phyloP scores from a whole-genome alignment of 2,113 vertebrate species.

The Chloropsis hardwickii region DNA sequence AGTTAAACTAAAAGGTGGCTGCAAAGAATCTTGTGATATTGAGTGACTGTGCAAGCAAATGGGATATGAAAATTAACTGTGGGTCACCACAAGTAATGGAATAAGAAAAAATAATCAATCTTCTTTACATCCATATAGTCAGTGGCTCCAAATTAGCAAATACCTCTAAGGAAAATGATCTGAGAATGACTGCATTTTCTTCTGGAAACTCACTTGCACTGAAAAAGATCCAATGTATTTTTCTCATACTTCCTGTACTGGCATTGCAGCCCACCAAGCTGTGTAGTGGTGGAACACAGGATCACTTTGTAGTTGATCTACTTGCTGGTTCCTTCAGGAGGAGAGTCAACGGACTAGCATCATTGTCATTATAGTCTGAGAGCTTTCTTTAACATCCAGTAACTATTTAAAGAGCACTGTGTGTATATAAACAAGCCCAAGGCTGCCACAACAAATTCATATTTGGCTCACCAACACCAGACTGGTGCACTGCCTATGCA shows the following conservation, averaged over 20 bases:
- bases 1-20: not conserved
- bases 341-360: not conserved
- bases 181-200: not conserved
- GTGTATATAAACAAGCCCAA: not conserved
- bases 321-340: not conserved
- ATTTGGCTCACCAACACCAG: not conserved
- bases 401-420: not conserved
- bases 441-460: not conserved
- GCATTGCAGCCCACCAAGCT: not conserved
- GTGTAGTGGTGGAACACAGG: not conserved
- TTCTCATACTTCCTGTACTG: not conserved
- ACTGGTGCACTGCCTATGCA: not conserved
- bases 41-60: not conserved
- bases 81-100: not conserved
- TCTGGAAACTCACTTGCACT: not conserved
- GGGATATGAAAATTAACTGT: not conserved
- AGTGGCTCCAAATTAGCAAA: not conserved
- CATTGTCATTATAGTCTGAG: not conserved
- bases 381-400: not conserved
- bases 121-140: not conserved
- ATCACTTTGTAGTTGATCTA: not conserved
- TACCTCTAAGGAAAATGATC: not conserved
- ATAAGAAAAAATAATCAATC: not conserved
- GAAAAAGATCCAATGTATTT: not conserved
- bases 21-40: not conserved